Evolutionary conservation across 2,888 invertebrate genomes (phyloP).

Genomic region (Chrysotoxum bicinctum): DNA sequence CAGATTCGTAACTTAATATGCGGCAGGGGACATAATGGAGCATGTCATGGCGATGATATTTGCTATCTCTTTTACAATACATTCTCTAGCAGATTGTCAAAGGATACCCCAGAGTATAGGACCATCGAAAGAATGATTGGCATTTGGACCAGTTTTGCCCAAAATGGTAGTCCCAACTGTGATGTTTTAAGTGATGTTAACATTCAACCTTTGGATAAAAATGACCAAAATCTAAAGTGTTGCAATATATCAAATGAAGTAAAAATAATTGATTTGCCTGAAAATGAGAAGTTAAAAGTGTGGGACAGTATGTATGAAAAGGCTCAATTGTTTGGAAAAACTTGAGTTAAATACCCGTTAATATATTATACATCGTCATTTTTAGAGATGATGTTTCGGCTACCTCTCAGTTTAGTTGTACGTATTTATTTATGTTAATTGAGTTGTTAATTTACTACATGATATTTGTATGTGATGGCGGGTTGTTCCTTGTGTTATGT

Average conservation of each 20-base stretch:
- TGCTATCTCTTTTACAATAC: slow-evolving; percentile 79
- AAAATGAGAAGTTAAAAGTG: slow-evolving; percentile 74
- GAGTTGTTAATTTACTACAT: background rate
- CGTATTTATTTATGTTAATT: slow-evolving; percentile 23
- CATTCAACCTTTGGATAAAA: slow-evolving; percentile 75
- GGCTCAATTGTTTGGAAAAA: slow-evolving; percentile 55
- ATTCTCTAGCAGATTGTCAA: slow-evolving; percentile 73
- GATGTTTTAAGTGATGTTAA: slow-evolving; percentile 73
- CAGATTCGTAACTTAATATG: slow-evolving; percentile 77
- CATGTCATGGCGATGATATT: slow-evolving; percentile 80
- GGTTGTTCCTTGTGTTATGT: background rate
- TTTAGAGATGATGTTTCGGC: background rate
- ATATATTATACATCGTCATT: no score
- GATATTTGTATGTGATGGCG: background rate
- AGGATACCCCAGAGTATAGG: slow-evolving; percentile 76
- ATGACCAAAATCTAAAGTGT: slow-evolving; percentile 73
- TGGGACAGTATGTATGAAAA: slow-evolving; percentile 78
- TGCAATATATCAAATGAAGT: slow-evolving; percentile 77
- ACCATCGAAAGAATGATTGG: slow-evolving; percentile 79
- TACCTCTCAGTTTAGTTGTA: slow-evolving; percentile 44
- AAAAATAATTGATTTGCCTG: slow-evolving; percentile 76
- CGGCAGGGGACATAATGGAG: slow-evolving; percentile 76
- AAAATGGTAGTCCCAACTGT: slow-evolving; percentile 78
- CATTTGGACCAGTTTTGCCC: slow-evolving; percentile 79
- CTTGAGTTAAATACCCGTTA: background rate